Evolutionary conservation across 2,888 invertebrate genomes (phyloP).

Genomic region (Cryptocephalus moraei): DNA sequence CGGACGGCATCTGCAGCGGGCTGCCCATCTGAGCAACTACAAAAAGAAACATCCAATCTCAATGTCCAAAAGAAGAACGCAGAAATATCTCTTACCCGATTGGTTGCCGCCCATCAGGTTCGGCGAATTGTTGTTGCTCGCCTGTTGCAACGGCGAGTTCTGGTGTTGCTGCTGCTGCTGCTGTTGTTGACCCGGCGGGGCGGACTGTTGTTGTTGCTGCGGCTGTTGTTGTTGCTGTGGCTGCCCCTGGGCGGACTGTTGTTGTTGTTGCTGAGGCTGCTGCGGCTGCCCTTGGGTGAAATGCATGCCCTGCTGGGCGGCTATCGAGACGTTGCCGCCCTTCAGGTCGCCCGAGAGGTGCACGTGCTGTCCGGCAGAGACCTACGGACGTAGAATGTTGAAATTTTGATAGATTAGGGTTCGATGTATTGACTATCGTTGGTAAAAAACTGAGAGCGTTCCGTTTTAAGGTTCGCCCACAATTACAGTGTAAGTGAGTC

Average conservation of each 20-base stretch:
- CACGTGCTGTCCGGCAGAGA: slow-evolving; percentile 80
- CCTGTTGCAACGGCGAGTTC: slow-evolving; percentile 8
- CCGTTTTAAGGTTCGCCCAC: too few species aligned
- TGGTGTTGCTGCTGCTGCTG: slow-evolving; percentile 11
- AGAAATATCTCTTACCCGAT: too few species aligned
- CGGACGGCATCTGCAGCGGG: neutral
- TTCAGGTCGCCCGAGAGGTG: slow-evolving; percentile 64
- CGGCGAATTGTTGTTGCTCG: slow-evolving; percentile 2
- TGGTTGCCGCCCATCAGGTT: slow-evolving; percentile 7
- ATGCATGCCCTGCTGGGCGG: slow-evolving; percentile 79
- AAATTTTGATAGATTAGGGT: too few species aligned
- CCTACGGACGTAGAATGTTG: too few species aligned
- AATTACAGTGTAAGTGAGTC: too few species aligned
- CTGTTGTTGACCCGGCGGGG: slow-evolving; percentile 1
- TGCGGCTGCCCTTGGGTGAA: slow-evolving; percentile 35
- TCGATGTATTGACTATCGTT: too few species aligned
- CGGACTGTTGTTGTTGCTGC: slow-evolving; percentile 3
- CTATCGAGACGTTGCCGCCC: slow-evolving; percentile 65
- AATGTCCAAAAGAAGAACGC: too few species aligned
- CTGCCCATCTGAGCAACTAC: neutral
- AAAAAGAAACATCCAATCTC: too few species aligned
- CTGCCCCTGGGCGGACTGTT: slow-evolving; percentile 11
- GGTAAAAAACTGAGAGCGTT: too few species aligned
- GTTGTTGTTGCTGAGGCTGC: slow-evolving; percentile 9
- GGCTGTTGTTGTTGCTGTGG: slow-evolving; percentile 12